Evolutionary conservation across 2,888 invertebrate genomes (phyloP).

Genomic region (Oxystoma pomonae): DNA sequence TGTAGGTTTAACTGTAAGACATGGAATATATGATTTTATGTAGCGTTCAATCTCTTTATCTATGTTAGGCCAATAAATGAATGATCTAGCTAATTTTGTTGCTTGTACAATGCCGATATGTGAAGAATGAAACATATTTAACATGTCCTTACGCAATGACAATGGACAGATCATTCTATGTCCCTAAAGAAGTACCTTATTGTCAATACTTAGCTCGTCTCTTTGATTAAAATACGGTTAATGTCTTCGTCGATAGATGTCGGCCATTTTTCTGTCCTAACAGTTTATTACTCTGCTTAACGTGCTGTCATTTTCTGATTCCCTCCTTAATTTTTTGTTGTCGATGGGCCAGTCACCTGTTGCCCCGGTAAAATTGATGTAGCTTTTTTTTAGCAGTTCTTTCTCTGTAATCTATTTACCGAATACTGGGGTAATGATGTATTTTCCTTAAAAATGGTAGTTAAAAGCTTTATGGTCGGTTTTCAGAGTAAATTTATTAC

Average conservation of each 20-base stretch:
- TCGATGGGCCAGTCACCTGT: conserved; percentile 11
- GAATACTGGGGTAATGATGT: conserved; percentile 10
- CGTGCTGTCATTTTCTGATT: not conserved
- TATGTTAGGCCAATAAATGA: conserved; percentile 33
- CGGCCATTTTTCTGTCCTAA: not conserved
- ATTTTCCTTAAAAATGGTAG: conserved; percentile 27
- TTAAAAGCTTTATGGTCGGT: conserved; percentile 38
- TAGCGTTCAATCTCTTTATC: conserved; percentile 32
- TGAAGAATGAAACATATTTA: conserved; percentile 23
- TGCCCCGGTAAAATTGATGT: conserved; percentile 7
- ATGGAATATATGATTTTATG: conserved; percentile 29
- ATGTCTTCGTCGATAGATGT: not conserved
- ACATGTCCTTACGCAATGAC: conserved; percentile 18
- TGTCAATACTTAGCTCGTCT: conserved; percentile 16
- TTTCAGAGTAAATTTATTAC: conserved; percentile 22
- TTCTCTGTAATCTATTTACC: conserved; percentile 9
- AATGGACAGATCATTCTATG: conserved; percentile 12
- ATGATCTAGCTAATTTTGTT: conserved; percentile 25
- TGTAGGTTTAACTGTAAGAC: conserved; percentile 30
- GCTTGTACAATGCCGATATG: conserved; percentile 28
- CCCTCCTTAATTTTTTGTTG: conserved; percentile 7
- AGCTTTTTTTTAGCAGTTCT: not conserved
- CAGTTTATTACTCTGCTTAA: not conserved
- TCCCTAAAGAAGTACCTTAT: conserved; percentile 19
- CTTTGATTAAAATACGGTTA: not conserved